A percentile compares a stretch with the other conserved stretches of the same genome.
These are phyloP conservation scores for Digitonthophagus gazella DNA, from an alignment of 2,888 invertebrate genomes.

Conservation along the genomic window DNA sequence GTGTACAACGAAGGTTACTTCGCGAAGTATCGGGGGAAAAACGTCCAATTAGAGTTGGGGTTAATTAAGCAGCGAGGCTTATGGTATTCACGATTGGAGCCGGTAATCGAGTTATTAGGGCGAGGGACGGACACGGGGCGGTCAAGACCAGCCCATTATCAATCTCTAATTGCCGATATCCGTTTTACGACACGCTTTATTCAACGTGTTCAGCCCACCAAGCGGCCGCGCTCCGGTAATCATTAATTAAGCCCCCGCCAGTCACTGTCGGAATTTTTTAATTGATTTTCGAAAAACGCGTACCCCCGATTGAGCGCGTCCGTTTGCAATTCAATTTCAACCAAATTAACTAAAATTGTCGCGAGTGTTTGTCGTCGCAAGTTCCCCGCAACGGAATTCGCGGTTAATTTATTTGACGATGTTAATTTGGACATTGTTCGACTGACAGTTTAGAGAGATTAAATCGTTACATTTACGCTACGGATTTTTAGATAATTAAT, in stretches of 20 bases:
- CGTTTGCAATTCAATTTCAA: not conserved
- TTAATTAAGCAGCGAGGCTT: not conserved
- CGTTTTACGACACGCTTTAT: not conserved
- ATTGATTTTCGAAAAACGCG: not conserved
- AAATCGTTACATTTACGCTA: not conserved
- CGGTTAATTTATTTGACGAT: not conserved
- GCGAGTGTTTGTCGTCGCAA: not conserved
- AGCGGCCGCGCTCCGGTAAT: not conserved
- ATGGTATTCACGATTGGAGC: not conserved
- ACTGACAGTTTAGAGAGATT: not conserved
- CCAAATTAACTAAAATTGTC: not conserved
- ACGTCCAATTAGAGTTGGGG: not conserved
- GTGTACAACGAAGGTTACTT: not conserved
- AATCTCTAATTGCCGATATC: slow-evolving; percentile 11
- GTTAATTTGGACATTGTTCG: not conserved
- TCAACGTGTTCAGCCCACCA: not conserved
- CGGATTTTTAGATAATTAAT: not conserved
- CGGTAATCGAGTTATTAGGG: slow-evolving; percentile 9
- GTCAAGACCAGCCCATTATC: slow-evolving; percentile 11
- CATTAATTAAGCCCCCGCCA: not conserved
- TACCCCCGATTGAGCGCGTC: not conserved
- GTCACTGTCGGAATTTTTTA: not conserved
- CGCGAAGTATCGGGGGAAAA: not conserved
- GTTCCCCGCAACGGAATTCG: not conserved
- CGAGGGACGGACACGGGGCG: not conserved